A percentile compares a stretch with the other conserved stretches of the same genome.
phyloP scores from a whole-genome alignment of 2,113 vertebrate species.

The Pelmatolapia mariae region DNA sequence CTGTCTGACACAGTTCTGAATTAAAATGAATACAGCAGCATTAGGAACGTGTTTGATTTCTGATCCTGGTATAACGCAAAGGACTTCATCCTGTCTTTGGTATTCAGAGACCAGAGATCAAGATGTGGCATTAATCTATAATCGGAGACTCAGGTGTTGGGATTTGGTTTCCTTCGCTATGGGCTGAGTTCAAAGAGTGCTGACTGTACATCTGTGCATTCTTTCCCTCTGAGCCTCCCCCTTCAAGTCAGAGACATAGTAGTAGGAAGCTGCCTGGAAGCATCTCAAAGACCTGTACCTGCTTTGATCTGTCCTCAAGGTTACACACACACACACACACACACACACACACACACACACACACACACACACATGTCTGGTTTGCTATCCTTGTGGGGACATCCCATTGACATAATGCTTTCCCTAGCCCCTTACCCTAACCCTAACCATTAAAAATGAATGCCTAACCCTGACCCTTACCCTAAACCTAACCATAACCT shows the following conservation, averaged over 20 bases:
- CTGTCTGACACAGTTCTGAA: constrained; percentile 20
- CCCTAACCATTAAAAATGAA: too few species aligned
- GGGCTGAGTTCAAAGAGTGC: constrained; percentile 47
- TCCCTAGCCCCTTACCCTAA: too few species aligned
- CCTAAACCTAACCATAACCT: too few species aligned
- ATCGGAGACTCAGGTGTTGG: constrained; percentile 52
- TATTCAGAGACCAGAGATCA: constrained; percentile 43
- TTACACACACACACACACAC: background rate
- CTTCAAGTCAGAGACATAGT: constrained; percentile 2
- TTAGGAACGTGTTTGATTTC: constrained; percentile 35
- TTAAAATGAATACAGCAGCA: constrained; percentile 11
- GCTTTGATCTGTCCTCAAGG: constrained; percentile 56
- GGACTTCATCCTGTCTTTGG: constrained; percentile 31
- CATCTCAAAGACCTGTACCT: constrained; percentile 47
- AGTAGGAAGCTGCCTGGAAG: constrained; percentile 45
- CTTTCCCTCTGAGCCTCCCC: constrained; percentile 12
- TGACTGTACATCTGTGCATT: constrained; percentile 58
- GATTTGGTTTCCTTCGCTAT: constrained; percentile 14
- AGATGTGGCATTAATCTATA: constrained; percentile 51
- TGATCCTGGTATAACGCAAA: constrained; percentile 6
- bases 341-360: too few species aligned
- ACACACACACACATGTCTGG: too few species aligned
- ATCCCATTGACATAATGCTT: too few species aligned
- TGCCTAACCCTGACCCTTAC: too few species aligned
- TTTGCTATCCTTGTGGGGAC: too few species aligned